Conservation (phyloP, 2,113 vertebrate genomes). For the Microtus ochrogaster region DNA sequence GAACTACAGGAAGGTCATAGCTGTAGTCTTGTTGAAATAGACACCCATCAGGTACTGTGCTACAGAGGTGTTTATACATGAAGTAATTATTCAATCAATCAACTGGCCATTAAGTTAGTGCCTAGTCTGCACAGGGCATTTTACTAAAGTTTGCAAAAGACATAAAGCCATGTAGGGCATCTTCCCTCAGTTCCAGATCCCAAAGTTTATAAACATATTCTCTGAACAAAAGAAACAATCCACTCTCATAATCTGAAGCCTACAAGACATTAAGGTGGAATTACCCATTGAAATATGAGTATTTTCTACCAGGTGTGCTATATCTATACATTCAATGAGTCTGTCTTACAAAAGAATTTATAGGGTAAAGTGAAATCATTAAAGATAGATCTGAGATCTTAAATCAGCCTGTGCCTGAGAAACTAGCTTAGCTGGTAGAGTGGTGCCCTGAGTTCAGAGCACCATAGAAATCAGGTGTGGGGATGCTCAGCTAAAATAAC, state of each 20-base stretch:
- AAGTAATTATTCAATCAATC: conserved; percentile 81
- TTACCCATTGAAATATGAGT: conserved; percentile 21
- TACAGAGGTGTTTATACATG: conserved; percentile 77
- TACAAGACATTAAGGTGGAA: background rate
- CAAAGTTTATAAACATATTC: conserved; percentile 2
- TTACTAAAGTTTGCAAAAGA: conserved; percentile 54
- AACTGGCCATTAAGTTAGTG: conserved; percentile 68
- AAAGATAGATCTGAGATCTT: background rate
- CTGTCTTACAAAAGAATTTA: background rate
- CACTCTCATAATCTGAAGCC: background rate
- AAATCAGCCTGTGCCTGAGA: background rate
- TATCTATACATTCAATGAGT: background rate
- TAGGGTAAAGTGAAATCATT: background rate
- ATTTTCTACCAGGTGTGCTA: background rate
- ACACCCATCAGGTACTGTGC: conserved; percentile 76
- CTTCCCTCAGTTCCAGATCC: background rate
- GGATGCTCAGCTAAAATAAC: background rate
- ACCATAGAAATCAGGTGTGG: background rate
- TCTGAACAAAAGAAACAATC: conserved; percentile 43
- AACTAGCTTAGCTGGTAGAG: background rate
- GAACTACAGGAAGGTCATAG: conserved; percentile 81
- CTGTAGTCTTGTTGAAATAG: conserved; percentile 75
- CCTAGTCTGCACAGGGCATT: conserved; percentile 55
- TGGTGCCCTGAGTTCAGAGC: background rate
- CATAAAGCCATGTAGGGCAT: conserved; percentile 6